Conservation (phyloP, 2,888 invertebrate species). For the Idaea straminata region DNA sequence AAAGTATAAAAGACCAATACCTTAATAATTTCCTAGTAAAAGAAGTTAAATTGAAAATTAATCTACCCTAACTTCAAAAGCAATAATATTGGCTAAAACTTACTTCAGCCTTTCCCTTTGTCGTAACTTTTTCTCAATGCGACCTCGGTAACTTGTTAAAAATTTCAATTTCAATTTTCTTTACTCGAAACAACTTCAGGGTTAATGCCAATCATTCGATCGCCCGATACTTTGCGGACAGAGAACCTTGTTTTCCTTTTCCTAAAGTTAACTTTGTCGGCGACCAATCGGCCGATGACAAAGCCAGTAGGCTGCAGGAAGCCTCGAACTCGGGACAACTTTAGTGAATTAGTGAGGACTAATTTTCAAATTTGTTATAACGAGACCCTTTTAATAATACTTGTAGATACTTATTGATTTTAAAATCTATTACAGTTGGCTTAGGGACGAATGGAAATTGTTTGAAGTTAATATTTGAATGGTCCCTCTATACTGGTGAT, state of each 20-base stretch:
- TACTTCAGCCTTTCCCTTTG: constrained; percentile 29
- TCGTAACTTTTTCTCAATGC: constrained; percentile 24
- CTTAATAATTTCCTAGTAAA: constrained; percentile 15
- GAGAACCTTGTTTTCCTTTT: neutral
- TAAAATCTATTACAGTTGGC: neutral
- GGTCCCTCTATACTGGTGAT: too few relatives aligned
- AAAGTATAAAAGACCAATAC: constrained; percentile 6
- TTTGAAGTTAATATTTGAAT: neutral
- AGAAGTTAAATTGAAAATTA: constrained; percentile 34
- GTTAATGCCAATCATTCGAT: neutral
- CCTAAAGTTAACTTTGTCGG: neutral
- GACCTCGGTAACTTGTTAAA: constrained; percentile 42
- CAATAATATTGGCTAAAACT: constrained; percentile 32
- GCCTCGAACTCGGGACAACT: neutral
- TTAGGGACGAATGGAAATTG: neutral
- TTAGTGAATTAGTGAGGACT: neutral
- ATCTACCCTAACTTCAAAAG: constrained; percentile 23
- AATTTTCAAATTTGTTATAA: neutral
- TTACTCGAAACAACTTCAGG: constrained; percentile 37
- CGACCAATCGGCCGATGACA: neutral
- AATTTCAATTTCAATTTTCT: constrained; percentile 74
- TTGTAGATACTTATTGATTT: neutral
- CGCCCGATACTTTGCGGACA: neutral
- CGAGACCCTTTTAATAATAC: neutral
- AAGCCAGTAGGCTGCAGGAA: neutral